These are phyloP conservation scores for Botrylloides violaceus DNA, from an alignment of 23 tunicate genomes.

Conservation along the genomic window DNA sequence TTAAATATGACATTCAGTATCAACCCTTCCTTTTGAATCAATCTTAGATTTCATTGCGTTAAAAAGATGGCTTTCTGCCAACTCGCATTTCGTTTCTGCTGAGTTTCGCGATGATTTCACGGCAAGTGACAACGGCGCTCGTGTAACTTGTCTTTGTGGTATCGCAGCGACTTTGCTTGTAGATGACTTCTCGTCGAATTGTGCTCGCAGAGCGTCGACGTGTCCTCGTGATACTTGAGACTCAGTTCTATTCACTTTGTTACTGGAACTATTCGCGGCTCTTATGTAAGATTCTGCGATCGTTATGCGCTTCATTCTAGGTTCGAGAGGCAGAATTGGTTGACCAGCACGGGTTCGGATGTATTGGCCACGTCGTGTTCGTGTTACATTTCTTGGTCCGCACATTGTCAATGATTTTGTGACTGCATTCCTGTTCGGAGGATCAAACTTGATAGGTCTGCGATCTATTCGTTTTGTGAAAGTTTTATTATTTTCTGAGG, in stretches of 20 bases:
- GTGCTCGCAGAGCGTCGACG: neutral
- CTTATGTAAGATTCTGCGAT: neutral
- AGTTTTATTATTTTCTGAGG: neutral
- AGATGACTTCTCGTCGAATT: neutral
- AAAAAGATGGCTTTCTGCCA: neutral
- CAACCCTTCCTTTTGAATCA: too few relatives aligned
- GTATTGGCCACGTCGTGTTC: neutral
- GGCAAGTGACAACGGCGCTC: neutral
- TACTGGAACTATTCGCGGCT: neutral
- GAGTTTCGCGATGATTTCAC: neutral
- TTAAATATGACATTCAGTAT: too few relatives aligned
- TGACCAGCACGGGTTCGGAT: neutral
- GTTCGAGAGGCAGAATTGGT: neutral
- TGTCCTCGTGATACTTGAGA: neutral
- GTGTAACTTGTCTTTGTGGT: neutral
- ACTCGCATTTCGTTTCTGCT: neutral
- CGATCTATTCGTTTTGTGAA: neutral
- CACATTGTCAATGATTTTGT: neutral
- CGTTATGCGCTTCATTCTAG: neutral
- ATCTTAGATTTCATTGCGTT: neutral
- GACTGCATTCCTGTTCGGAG: neutral
- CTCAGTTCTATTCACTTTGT: neutral
- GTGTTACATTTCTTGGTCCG: neutral
- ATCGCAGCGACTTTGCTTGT: neutral
- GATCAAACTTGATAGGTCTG: neutral